Evolutionary conservation across 1,140 invertebrate genomes (phyloP).

Genomic region (Agraylea sexmaculata): DNA sequence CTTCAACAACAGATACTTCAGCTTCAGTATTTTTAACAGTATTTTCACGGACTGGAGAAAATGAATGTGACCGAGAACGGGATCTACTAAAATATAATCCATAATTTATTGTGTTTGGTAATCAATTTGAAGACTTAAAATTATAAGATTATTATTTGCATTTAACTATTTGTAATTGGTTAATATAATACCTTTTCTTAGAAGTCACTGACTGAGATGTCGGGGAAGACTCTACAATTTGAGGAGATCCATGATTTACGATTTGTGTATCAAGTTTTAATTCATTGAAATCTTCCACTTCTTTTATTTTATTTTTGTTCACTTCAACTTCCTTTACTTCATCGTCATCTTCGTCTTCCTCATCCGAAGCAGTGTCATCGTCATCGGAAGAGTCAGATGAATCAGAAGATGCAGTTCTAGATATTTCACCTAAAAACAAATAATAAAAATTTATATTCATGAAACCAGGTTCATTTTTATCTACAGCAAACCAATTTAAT

Average conservation of each 20-base stretch:
- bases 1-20: slow-evolving; percentile 29
- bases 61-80: slow-evolving; percentile 28
- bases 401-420: slow-evolving; percentile 44
- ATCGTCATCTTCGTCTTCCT: slow-evolving; percentile 31
- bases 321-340: slow-evolving; percentile 32
- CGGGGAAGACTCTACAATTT: too few species aligned
- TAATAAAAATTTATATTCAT: too few species aligned
- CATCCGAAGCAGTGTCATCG: slow-evolving; percentile 35
- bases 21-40: slow-evolving; percentile 30
- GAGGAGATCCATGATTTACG: too few species aligned
- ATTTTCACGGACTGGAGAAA: slow-evolving; percentile 34
- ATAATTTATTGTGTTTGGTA: too few species aligned
- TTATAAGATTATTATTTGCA: neutral
- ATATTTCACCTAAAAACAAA: slow-evolving; percentile 30
- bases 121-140: too few species aligned
- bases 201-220: slow-evolving; percentile 20
- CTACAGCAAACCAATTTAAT: too few species aligned
- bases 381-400: slow-evolving; percentile 35
- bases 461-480: too few species aligned
- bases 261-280: too few species aligned
- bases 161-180: neutral
- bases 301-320: too few species aligned
- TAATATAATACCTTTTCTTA: neutral
- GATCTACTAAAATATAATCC: slow-evolving; percentile 35
- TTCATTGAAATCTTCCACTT: too few species aligned